Conservation (phyloP, 1,140 invertebrate species). For the Listronotus oregonensis region DNA sequence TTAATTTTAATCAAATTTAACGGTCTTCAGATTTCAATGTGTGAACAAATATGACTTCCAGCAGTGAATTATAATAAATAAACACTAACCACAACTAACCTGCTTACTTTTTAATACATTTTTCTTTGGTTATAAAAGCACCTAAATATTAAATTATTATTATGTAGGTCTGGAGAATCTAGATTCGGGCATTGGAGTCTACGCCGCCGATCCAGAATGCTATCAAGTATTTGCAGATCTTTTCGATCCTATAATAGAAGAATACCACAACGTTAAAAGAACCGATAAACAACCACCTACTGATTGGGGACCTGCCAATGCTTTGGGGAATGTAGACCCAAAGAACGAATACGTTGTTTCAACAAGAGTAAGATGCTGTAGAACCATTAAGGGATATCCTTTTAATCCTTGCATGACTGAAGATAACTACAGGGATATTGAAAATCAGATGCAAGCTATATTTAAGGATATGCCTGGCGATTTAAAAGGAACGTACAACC, state of each 20-base stretch:
- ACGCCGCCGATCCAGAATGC: slow-evolving; percentile 74
- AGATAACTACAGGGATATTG: slow-evolving; percentile 68
- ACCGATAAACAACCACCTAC: slow-evolving; percentile 66
- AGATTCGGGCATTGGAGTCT: slow-evolving; percentile 69
- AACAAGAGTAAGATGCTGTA: slow-evolving; percentile 74
- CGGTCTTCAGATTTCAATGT: no score
- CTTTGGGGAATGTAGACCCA: slow-evolving; percentile 75
- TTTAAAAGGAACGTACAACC: slow-evolving; percentile 71
- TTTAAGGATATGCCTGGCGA: slow-evolving; percentile 55
- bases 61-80: no score
- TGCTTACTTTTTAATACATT: no score
- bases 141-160: no score
- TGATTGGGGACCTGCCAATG: slow-evolving; percentile 72
- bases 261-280: slow-evolving; percentile 73
- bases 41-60: no score
- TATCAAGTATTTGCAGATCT: slow-evolving; percentile 71
- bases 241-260: slow-evolving; percentile 79
- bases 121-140: no score
- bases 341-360: slow-evolving; percentile 71
- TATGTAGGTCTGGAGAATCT: slow-evolving; percentile 64
- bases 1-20: no score
- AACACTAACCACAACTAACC: no score
- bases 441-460: slow-evolving; percentile 53
- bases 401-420: slow-evolving; percentile 77
- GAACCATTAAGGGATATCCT: slow-evolving; percentile 72